Conservation (phyloP, 2,113 vertebrate genomes). For the Grallaria varia region DNA sequence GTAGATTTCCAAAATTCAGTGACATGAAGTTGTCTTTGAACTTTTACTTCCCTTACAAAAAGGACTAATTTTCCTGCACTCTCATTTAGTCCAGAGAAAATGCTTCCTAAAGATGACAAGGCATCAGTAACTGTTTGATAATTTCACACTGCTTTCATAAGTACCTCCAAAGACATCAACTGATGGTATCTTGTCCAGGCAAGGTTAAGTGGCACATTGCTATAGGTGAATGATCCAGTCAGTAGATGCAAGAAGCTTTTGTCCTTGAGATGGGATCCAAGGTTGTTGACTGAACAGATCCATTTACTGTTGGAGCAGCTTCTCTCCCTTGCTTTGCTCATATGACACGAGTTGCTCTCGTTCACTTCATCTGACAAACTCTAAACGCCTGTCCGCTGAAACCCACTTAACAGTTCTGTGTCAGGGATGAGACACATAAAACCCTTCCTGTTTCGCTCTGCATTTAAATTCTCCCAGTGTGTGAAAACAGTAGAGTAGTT, state of each 20-base stretch:
- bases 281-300: background rate
- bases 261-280: background rate
- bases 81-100: background rate
- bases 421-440: conserved; percentile 3
- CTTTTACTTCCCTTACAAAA: background rate
- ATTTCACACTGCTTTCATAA: background rate
- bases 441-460: background rate
- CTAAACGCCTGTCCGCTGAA: background rate
- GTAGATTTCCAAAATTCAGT: background rate
- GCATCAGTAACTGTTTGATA: background rate
- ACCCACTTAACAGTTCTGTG: background rate
- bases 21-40: background rate
- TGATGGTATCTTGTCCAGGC: background rate
- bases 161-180: background rate
- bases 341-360: background rate
- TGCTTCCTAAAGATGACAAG: background rate
- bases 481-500: conserved; percentile 9
- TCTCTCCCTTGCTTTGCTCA: background rate
- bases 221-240: background rate
- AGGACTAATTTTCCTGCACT: background rate
- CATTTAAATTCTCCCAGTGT: conserved; percentile 19
- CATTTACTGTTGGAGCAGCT: background rate
- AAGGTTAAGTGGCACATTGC: background rate
- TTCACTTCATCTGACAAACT: background rate
- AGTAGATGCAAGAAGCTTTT: background rate